These are phyloP conservation scores for Rhinichthys osculus DNA, from an alignment of 2,797 vertebrate species.

Conservation along the genomic window DNA sequence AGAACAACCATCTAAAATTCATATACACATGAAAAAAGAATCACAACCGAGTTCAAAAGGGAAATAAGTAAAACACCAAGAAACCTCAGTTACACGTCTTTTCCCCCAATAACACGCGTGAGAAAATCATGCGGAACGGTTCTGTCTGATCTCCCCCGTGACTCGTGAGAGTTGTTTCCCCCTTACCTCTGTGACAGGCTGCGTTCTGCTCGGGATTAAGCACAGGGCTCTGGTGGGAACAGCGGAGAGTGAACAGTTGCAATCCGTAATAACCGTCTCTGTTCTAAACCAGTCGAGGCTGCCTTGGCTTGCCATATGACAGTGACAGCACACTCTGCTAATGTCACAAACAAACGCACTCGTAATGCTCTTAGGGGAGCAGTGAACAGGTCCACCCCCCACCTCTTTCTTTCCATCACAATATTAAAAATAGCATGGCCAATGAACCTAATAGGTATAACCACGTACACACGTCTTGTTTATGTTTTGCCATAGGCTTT, in stretches of 20 bases:
- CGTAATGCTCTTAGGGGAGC: constrained; percentile 68
- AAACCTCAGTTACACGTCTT: neutral
- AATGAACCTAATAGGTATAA: constrained; percentile 56
- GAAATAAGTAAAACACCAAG: neutral
- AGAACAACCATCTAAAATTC: neutral
- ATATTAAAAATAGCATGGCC: constrained; percentile 58
- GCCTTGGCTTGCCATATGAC: constrained; percentile 67
- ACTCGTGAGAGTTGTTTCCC: neutral
- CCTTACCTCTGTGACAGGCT: constrained; percentile 53
- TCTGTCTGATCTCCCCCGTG: neutral
- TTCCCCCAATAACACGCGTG: neutral
- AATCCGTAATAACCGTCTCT: constrained; percentile 56
- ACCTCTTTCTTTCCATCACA: constrained; percentile 14
- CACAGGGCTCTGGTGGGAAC: constrained; percentile 26
- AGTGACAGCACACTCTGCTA: constrained; percentile 66
- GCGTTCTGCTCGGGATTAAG: constrained; percentile 45
- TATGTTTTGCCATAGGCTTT: neutral
- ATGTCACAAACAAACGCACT: constrained; percentile 70
- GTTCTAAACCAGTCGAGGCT: constrained; percentile 67
- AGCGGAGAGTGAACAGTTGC: constrained; percentile 25
- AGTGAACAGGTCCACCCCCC: constrained; percentile 39
- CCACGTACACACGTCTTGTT: neutral
- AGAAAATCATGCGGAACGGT: neutral
- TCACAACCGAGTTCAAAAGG: neutral
- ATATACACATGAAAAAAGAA: neutral